phyloP scores from a whole-genome alignment of 2,113 vertebrate species.

The Heliornis fulica region DNA sequence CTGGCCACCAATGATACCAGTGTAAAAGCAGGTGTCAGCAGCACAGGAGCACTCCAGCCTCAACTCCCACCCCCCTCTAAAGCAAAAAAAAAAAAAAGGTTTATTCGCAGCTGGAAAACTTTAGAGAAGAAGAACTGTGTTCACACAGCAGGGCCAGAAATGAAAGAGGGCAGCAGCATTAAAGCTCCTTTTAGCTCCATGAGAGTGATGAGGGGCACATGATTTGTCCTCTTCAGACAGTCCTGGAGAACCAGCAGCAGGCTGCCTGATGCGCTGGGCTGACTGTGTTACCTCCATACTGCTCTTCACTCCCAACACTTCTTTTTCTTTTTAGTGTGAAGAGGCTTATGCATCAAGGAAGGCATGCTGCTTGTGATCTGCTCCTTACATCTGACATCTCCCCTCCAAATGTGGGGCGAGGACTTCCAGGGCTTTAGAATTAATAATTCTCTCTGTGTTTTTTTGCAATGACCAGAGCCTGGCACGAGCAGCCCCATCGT shows the following conservation, averaged over 20 bases:
- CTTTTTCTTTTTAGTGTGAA: no score
- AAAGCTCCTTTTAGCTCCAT: not conserved
- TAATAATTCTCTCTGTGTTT: not conserved
- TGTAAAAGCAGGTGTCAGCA: not conserved
- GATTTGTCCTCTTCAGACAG: not conserved
- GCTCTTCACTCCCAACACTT: no score
- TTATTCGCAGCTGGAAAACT: not conserved
- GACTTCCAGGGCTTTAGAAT: not conserved
- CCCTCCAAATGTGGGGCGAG: not conserved
- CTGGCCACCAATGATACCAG: not conserved
- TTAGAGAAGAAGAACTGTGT: not conserved
- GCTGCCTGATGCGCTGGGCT: not conserved
- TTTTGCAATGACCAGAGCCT: not conserved
- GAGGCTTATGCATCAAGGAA: not conserved
- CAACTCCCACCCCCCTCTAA: not conserved
- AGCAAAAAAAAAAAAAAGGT: not conserved
- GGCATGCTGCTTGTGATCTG: not conserved
- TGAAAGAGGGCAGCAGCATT: not conserved
- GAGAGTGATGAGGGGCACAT: fast-evolving
- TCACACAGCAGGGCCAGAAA: not conserved
- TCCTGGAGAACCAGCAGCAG: not conserved
- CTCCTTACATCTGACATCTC: not conserved
- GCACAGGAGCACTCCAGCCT: not conserved
- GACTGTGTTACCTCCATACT: not conserved
- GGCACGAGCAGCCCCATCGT: not conserved